A percentile compares a stretch with the other conserved stretches of the same genome.
Conservation (phyloP, 2,113 vertebrate species). For the Triplophysa tibetana region DNA sequence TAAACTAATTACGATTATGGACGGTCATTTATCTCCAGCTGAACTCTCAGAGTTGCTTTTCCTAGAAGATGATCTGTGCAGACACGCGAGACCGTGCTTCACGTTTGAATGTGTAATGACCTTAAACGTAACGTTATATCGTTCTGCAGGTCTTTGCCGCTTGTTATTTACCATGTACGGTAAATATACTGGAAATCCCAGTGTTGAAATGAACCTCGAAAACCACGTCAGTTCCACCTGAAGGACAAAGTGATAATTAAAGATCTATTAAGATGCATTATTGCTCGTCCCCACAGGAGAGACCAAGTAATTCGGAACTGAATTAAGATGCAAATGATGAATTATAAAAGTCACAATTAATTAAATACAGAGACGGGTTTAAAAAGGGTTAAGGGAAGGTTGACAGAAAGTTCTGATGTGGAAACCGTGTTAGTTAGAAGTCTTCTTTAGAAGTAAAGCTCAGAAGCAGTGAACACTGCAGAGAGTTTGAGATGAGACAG, state of each 20-base stretch:
- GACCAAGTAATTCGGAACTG: constrained; percentile 7
- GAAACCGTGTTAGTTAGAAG: too few relatives aligned
- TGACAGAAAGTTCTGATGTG: background rate
- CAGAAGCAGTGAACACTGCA: background rate
- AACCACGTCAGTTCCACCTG: background rate
- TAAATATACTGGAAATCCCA: background rate
- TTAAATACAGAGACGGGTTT: background rate
- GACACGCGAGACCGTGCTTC: constrained; percentile 1
- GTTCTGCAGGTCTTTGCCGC: background rate
- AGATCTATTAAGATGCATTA: constrained; percentile 3
- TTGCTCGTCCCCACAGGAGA: constrained; percentile 1
- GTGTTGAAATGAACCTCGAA: background rate
- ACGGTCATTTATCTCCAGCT: constrained; percentile 30
- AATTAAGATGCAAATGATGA: constrained; percentile 15
- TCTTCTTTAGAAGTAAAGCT: too few relatives aligned
- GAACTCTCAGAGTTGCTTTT: constrained; percentile 25
- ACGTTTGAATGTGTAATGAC: background rate
- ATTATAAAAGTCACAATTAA: constrained; percentile 26
- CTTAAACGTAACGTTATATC: background rate
- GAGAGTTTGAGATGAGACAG: background rate
- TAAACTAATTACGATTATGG: constrained; percentile 40
- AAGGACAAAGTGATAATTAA: constrained; percentile 37
- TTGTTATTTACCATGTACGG: constrained; percentile 14
- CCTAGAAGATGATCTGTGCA: constrained; percentile 9
- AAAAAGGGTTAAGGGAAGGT: background rate